phyloP scores from a whole-genome alignment of 1,140 invertebrate genomes.

The Choristoneura fumiferana region DNA sequence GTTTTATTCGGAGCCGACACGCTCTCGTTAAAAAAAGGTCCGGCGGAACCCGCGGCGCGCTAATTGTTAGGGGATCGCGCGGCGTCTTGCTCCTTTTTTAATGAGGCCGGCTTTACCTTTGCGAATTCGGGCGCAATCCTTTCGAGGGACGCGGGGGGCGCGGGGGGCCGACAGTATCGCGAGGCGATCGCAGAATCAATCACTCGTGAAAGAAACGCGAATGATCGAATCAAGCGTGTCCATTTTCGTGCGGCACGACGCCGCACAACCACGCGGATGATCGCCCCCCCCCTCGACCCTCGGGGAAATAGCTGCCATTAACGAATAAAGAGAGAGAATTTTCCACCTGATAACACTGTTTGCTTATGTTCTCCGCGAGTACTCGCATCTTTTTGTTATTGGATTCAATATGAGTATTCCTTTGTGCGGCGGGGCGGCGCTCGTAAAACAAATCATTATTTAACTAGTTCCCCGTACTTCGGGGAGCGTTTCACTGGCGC shows the following conservation, averaged over 20 bases:
- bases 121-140: slow-evolving; percentile 6
- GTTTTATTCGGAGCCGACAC: slow-evolving; percentile 47
- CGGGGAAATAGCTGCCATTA: slow-evolving; percentile 47
- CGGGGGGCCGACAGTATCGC: slow-evolving; percentile 31
- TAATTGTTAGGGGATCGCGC: slow-evolving; percentile 48
- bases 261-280: slow-evolving; percentile 49
- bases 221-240: slow-evolving; percentile 46
- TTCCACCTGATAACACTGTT: slow-evolving; percentile 49
- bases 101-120: slow-evolving; percentile 25
- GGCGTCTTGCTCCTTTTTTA: slow-evolving; percentile 24
- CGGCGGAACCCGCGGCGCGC: slow-evolving; percentile 25
- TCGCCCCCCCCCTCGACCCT: slow-evolving; percentile 27
- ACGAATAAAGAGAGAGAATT: slow-evolving; percentile 48
- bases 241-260: slow-evolving; percentile 56
- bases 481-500: not conserved
- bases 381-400: slow-evolving; percentile 30
- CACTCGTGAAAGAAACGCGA: slow-evolving; percentile 47
- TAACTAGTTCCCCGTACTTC: slow-evolving; percentile 7
- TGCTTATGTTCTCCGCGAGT: slow-evolving; percentile 35
- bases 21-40: slow-evolving; percentile 58
- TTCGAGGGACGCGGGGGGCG: not conserved
- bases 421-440: slow-evolving; percentile 13
- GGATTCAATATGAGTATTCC: slow-evolving; percentile 29
- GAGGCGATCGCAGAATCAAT: slow-evolving; percentile 50
- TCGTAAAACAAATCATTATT: slow-evolving; percentile 26